Percentiles rank a stretch among this genome's conserved stretches.
Conservation (phyloP, 2,113 vertebrate species). For the Australoheros scitulus region DNA sequence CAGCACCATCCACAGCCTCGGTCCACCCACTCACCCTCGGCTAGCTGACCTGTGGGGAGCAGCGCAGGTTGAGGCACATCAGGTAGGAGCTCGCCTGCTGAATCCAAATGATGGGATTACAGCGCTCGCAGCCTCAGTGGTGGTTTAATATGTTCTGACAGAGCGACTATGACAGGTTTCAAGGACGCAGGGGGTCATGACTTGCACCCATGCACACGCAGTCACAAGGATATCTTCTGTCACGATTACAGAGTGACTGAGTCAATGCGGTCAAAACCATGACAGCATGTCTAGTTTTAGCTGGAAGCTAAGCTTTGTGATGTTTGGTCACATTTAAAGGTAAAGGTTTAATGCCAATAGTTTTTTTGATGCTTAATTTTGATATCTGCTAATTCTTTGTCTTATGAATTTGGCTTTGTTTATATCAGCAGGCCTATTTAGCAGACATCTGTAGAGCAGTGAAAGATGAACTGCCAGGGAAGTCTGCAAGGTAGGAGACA, state of each 20-base stretch:
- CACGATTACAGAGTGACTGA: neutral
- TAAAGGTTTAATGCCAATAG: neutral
- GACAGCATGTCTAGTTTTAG: slow-evolving; percentile 1
- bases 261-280: neutral
- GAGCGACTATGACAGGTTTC: slow-evolving; percentile 6
- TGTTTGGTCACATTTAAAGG: neutral
- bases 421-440: slow-evolving; percentile 61
- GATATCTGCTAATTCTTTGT: slow-evolving; percentile 30
- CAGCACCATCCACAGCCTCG: slow-evolving; percentile 84
- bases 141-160: slow-evolving; percentile 14
- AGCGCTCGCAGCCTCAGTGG: slow-evolving; percentile 4
- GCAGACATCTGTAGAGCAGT: slow-evolving; percentile 63
- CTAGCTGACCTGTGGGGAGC: slow-evolving; percentile 88
- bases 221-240: slow-evolving; percentile 15
- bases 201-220: neutral
- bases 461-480: slow-evolving; percentile 59
- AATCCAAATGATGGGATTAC: slow-evolving; percentile 41
- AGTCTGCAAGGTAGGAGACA: slow-evolving; percentile 62
- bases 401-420: slow-evolving; percentile 59
- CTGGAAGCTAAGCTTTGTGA: slow-evolving; percentile 4
- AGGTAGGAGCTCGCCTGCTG: slow-evolving; percentile 54
- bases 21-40: slow-evolving; percentile 83
- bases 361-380: neutral
- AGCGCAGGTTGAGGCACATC: slow-evolving; percentile 81
- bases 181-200: slow-evolving; percentile 13